Evolutionary conservation across 2,888 invertebrate genomes (phyloP), one percentile per base, ranked within the genome.

Genomic region (Eristalis intricaria): DNA sequence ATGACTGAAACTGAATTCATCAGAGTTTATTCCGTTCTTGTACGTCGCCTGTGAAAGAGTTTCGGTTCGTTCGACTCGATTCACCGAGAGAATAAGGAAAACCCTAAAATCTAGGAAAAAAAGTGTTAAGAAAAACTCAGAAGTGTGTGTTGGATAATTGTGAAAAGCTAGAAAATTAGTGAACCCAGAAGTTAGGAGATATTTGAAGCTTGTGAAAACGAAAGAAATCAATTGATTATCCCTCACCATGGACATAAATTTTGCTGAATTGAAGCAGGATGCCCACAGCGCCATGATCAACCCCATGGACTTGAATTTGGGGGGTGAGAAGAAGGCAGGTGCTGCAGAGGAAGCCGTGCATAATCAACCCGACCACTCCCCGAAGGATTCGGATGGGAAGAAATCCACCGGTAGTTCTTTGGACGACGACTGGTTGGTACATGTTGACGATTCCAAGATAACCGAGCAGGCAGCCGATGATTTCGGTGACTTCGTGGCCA

Each of bases 401-500:
- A 89, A 90, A 71, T 92, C 92, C 66, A 91, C 91, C 74, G 92
- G 91, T 71, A 90, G 91, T 69, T 91, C 90, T 77, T 91, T 92
- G 81, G 91, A 91, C 88, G 92, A 91, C 71, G 92, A 91, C 78
- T 90, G 91, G 74, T 90, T 91, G 78, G 83, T 75, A 8, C 91
- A 92, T 78, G 68, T 91, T 8, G 92, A 92, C 83, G 92, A 92
- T 73, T 91, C 92, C 40, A 92, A 92, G 84, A 91, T 92, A 61
- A 84, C 79, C n/a, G 90, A 92, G n/a, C 90, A 91, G 61, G 89
- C 90, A 38, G 83, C 89, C 2, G 90, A 91, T 43, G 91, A 92
- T 15, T 90, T 92, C 23, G 91, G 90, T 4, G 91, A 91, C 61
- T 91, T 91, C 29, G 79, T 92, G 0, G 64, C 89, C 35, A 90